Base-by-base conservation (phyloP, 2,888 invertebrate genomes). In the Drosophila imparisetae region DNA sequence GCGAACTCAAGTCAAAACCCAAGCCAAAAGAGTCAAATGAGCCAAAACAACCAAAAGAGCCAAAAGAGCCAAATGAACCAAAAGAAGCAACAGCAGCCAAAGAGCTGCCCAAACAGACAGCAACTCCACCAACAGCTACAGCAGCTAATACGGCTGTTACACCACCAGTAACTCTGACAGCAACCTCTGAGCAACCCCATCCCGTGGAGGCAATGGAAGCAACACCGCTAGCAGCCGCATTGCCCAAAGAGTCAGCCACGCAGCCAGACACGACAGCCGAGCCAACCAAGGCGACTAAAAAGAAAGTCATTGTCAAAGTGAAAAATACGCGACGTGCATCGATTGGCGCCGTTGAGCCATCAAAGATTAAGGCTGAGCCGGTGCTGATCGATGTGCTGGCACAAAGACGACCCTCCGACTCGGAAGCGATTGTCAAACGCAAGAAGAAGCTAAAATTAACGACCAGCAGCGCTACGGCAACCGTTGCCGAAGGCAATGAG, bases 351-450 rank as follows among this genome's bases (percentile, higher is more conserved):
- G 90, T 91, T n/a, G 92, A 92, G 69, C 83, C 82, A 54, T 91
- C 92, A 6, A 90, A 85, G 82, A 92, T 91, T 62, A 84, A 84
- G 65, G 81, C 84, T 18, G 90, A 87, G 66, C 74, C 86, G 10
- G 66, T 82, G 38, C 80, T 80, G 66, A 57, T 67, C 48, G 80
- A 80, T 71, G 81, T 74, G 34, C 71, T 82, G 30, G 40, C 69
- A 74, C 89, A 90, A 71, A 84, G 92, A 34, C 83, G 92, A 63
- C 92, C 92, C 62, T 92, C 92, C 21, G 92, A 92, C 74, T 92
- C 92, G 13, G 91, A 89, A 66, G 79, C 92, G 50, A 78, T 92
- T 69, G 80, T 92, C 5, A 92, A 91, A 69, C 89, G 87, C 66
- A 86, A 91, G 69, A 90, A 89, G 84, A 85, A 90, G 81, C 68